Percentiles rank a stretch among this genome's conserved stretches.
Conservation (phyloP, 2,888 invertebrate genomes). For the Drosophila kuntzei region DNA sequence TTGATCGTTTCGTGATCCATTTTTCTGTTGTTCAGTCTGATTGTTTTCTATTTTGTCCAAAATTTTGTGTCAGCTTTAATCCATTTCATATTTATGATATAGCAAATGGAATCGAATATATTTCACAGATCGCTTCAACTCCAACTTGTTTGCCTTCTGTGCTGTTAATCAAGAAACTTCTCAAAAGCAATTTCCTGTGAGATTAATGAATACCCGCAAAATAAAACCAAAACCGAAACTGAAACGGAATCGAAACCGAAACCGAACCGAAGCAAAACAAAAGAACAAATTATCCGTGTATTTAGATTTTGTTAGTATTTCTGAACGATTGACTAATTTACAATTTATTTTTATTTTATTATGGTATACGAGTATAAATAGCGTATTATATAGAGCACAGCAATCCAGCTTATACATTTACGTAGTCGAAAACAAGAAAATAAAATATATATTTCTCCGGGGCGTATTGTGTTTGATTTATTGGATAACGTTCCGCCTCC, state of each 20-base stretch:
- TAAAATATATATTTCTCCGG: slow-evolving; percentile 84
- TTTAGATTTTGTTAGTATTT: slow-evolving; percentile 82
- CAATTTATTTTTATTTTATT: slow-evolving; percentile 58
- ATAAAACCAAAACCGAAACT: slow-evolving; percentile 28
- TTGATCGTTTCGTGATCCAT: not conserved
- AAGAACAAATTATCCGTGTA: slow-evolving; percentile 70
- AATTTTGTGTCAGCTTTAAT: not conserved
- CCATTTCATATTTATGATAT: slow-evolving; percentile 9
- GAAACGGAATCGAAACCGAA: slow-evolving; percentile 19
- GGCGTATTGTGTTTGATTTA: slow-evolving; percentile 78
- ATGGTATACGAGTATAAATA: slow-evolving; percentile 68
- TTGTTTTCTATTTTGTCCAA: slow-evolving; percentile 15
- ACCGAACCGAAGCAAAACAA: slow-evolving; percentile 30
- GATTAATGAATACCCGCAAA: slow-evolving; percentile 53
- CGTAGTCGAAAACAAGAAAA: slow-evolving; percentile 78
- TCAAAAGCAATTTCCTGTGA: slow-evolving; percentile 73
- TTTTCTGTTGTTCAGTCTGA: not conserved
- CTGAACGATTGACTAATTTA: slow-evolving; percentile 71
- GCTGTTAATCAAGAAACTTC: slow-evolving; percentile 57
- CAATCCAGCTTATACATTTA: slow-evolving; percentile 83
- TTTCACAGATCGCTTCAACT: slow-evolving; percentile 68
- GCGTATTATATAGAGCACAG: slow-evolving; percentile 81
- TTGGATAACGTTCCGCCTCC: not conserved
- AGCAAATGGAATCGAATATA: slow-evolving; percentile 26
- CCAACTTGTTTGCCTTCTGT: slow-evolving; percentile 52